These are phyloP conservation scores for Callitettix versicolor DNA, from an alignment of 1,140 invertebrate genomes.

Conservation along the genomic window DNA sequence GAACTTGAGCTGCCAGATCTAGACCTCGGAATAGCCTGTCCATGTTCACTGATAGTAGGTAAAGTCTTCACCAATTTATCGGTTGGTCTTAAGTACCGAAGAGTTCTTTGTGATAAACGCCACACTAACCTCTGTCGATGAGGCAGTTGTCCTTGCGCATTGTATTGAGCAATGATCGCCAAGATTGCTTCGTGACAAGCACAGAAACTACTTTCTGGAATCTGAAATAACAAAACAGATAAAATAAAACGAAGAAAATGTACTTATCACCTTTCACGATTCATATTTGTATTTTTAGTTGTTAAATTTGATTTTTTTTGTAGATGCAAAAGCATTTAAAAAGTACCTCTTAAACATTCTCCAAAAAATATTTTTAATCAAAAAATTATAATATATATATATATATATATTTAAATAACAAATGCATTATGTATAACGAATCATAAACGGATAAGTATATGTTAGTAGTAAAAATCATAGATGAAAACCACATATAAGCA, in stretches of 20 bases:
- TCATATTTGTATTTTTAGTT: too few species aligned
- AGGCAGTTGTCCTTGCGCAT: constrained; percentile 53
- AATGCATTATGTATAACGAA: too few species aligned
- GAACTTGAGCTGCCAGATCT: not conserved
- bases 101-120: constrained; percentile 36
- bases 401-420: too few species aligned
- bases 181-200: constrained; percentile 46
- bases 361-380: too few species aligned
- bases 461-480: too few species aligned
- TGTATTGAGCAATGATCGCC: constrained; percentile 52
- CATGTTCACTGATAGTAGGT: constrained; percentile 60
- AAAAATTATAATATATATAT: too few species aligned
- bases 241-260: too few species aligned
- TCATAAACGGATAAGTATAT: too few species aligned
- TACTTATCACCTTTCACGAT: too few species aligned
- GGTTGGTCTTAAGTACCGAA: constrained; percentile 55
- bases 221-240: constrained; percentile 41
- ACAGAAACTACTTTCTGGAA: constrained; percentile 50
- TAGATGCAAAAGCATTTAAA: constrained; percentile 11
- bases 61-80: constrained; percentile 58
- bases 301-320: too few species aligned
- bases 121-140: constrained; percentile 63
- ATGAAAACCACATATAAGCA: too few species aligned
- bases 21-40: not conserved
- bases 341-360: too few species aligned